Base-by-base conservation (phyloP, 30 jellyfish, hydroid and myxozoan species). In the Haliclystus octoradiatus region DNA sequence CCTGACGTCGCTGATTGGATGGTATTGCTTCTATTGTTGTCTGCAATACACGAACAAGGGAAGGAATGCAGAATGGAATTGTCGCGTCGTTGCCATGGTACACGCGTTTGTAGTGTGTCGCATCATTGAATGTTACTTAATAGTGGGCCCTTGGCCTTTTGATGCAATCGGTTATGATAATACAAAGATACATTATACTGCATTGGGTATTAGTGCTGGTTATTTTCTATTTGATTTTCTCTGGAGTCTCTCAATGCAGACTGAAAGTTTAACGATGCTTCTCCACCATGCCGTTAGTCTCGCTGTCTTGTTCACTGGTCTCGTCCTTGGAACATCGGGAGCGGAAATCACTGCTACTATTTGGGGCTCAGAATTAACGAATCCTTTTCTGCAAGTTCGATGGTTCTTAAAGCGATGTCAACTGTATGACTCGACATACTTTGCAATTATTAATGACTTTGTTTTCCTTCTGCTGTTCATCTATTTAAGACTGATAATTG, bases 291-390 rank as follows among this genome's bases (percentile, higher is more conserved):
- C 70, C 66, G 67, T 81, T 50, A 88, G 97, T 70, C 66, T 88
- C 65, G 50, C 82, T 46, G 67, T 93, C 33, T 68, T 88, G 77
- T 57, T 75, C 57, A 88, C 80, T 50, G 85, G 97, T 34, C 61
- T 76, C 53, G 32, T n/a, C 30, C 29, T 80, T 79, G 62, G 70
- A 26, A 73, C 64, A 34, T 88, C 97, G 50, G 97, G 88, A 28
- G 73, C 97, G 7, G 97, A 88, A 57, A 87, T 88, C 31, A 26
- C 78, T 7, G 52, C 66, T 23, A 88, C 97, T 1, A 79, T 87
- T 3, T 80, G 94, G 94, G 97, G 97, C 27, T 75, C 97, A 33
- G 97, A 88, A 64, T 67, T 88, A 27, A 74, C 97, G 9, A 88
- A 88, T 49, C 94, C 97, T 23, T 88, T 88, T 62, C 66, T 88